phyloP scores from a whole-genome alignment of 2,113 vertebrate species.

The Columbina picui region DNA sequence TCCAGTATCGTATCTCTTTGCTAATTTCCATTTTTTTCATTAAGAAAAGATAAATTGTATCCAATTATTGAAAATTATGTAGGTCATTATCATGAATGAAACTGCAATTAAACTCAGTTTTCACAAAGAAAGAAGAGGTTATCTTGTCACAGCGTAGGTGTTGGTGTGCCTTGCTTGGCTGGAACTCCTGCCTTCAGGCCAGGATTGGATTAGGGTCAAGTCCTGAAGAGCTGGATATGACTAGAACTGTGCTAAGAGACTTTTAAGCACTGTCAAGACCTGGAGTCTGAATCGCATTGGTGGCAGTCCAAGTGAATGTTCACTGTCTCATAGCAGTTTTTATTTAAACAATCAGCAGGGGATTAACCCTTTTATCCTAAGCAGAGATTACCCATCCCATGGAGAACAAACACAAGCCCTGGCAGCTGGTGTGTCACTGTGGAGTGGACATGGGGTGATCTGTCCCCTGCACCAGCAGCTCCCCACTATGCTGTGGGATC shows the following conservation, averaged over 20 bases:
- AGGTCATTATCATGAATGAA: constrained; percentile 65
- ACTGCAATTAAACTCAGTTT: constrained; percentile 46
- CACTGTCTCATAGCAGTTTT: not conserved
- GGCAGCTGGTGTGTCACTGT: not conserved
- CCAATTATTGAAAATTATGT: constrained; percentile 68
- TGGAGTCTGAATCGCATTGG: not conserved
- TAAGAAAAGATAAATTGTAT: constrained; percentile 66
- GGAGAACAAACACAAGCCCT: not conserved
- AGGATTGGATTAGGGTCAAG: not conserved
- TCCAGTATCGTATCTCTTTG: constrained; percentile 5
- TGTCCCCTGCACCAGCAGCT: not conserved
- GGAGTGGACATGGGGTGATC: not conserved
- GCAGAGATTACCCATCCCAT: not conserved
- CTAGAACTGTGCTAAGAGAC: not conserved
- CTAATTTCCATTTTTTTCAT: constrained; percentile 66
- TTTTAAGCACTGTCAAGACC: not conserved
- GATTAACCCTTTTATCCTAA: not conserved
- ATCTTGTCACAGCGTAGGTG: not conserved
- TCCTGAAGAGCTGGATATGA: not conserved
- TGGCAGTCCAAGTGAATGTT: not conserved
- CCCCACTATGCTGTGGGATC: not conserved
- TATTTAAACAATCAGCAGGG: not conserved
- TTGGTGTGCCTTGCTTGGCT: not conserved
- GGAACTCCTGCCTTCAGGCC: not conserved
- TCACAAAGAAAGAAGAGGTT: constrained; percentile 32